Evolutionary conservation across 2,888 invertebrate species (phyloP).

Genomic region (Seira musarum): DNA sequence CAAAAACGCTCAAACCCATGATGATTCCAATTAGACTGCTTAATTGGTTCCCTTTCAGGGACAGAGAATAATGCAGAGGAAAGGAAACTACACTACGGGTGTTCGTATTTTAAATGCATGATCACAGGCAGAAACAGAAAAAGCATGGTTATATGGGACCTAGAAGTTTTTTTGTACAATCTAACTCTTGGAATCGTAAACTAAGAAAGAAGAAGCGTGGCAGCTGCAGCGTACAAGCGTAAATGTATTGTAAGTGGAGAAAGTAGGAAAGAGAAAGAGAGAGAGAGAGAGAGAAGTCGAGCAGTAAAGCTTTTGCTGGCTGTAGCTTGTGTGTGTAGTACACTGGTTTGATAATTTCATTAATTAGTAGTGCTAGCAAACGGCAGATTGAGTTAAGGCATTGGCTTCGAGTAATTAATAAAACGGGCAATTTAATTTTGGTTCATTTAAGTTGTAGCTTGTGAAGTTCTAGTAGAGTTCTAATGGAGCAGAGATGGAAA

Average conservation of each 20-base stretch:
- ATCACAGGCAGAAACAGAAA: not conserved
- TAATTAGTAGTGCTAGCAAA: slow-evolving; percentile 64
- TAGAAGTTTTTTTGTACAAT: not conserved
- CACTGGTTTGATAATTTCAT: slow-evolving; percentile 62
- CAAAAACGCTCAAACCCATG: slow-evolving; percentile 58
- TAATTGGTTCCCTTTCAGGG: slow-evolving; percentile 64
- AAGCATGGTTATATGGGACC: too few species aligned
- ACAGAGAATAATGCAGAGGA: slow-evolving; percentile 6
- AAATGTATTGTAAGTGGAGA: slow-evolving; percentile 36
- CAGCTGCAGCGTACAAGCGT: not conserved
- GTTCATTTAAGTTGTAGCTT: slow-evolving; percentile 51
- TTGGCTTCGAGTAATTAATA: slow-evolving; percentile 61
- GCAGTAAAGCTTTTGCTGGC: slow-evolving; percentile 22
- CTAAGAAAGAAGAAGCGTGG: not conserved
- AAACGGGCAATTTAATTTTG: slow-evolving; percentile 59
- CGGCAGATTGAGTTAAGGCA: slow-evolving; percentile 65
- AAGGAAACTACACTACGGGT: not conserved
- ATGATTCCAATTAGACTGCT: slow-evolving; percentile 58
- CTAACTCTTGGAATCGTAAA: not conserved
- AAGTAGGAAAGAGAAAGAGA: slow-evolving; percentile 43
- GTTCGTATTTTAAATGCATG: not conserved
- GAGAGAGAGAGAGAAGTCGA: slow-evolving; percentile 39
- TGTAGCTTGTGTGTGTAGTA: slow-evolving; percentile 63
- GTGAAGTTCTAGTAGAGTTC: too few species aligned
- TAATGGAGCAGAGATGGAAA: slow-evolving; percentile 25